Conservation (phyloP, 2,797 vertebrate genomes). For the Thripadectes ignobilis region DNA sequence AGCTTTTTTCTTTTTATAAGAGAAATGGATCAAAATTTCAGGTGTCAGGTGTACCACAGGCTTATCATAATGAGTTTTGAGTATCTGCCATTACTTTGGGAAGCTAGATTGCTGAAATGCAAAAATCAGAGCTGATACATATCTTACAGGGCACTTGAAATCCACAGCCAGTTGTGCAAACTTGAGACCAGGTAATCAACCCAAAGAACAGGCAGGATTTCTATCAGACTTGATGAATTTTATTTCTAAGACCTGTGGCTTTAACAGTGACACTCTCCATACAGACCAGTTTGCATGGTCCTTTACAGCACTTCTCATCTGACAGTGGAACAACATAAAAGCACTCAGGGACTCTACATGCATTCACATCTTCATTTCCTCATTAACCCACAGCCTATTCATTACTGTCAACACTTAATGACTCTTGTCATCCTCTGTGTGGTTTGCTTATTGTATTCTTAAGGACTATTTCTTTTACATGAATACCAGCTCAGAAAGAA, state of each 20-base stretch:
- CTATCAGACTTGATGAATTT: neutral
- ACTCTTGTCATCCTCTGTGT: neutral
- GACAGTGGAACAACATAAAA: neutral
- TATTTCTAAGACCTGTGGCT: neutral
- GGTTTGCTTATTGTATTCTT: neutral
- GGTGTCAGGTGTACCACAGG: neutral
- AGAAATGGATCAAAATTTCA: neutral
- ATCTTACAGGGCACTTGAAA: neutral
- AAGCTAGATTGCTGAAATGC: neutral
- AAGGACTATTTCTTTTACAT: neutral
- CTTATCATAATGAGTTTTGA: neutral
- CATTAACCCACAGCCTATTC: neutral
- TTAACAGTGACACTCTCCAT: neutral
- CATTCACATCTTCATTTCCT: neutral
- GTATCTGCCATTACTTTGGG: neutral
- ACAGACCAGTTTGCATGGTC: neutral
- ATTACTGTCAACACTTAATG: neutral
- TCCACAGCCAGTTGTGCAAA: neutral
- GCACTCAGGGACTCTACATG: neutral
- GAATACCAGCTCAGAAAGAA: neutral
- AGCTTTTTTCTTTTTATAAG: no score
- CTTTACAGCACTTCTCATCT: neutral
- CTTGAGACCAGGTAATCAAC: neutral
- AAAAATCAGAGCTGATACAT: neutral
- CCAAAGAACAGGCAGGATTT: neutral